These are phyloP conservation scores for Callinectes sapidus DNA, from an alignment of 2,888 invertebrate genomes.

Conservation along the genomic window DNA sequence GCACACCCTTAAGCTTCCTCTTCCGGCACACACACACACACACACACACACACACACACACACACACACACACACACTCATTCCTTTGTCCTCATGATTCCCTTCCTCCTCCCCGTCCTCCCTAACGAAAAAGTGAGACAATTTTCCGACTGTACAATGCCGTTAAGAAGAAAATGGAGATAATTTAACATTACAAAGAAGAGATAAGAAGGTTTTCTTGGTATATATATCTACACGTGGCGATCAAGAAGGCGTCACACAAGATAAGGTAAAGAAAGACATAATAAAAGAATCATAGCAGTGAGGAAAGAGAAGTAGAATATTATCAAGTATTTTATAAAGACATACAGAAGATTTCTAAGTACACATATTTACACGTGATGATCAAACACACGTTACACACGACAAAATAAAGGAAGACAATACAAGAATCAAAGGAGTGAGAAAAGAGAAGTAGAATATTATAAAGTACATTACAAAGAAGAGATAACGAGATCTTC, in stretches of 20 bases:
- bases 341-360: too few species aligned
- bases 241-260: background rate
- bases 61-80: background rate
- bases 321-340: too few species aligned
- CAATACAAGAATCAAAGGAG: background rate
- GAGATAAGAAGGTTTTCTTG: background rate
- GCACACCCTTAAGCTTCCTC: background rate
- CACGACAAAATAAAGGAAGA: background rate
- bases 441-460: too few species aligned
- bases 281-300: background rate
- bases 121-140: too few species aligned
- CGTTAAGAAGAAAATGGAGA: background rate
- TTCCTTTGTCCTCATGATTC: too few species aligned
- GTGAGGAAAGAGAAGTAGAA: too few species aligned
- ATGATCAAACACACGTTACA: too few species aligned
- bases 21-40: too few species aligned
- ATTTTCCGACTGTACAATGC: background rate
- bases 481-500: too few species aligned
- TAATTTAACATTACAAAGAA: background rate
- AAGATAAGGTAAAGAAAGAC: background rate
- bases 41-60: background rate
- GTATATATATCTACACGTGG: background rate
- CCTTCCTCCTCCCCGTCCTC: too few species aligned
- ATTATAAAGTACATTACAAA: too few species aligned
- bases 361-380: too few species aligned